Conservation (phyloP, 2,113 vertebrate genomes). For the Phycodurus eques region DNA sequence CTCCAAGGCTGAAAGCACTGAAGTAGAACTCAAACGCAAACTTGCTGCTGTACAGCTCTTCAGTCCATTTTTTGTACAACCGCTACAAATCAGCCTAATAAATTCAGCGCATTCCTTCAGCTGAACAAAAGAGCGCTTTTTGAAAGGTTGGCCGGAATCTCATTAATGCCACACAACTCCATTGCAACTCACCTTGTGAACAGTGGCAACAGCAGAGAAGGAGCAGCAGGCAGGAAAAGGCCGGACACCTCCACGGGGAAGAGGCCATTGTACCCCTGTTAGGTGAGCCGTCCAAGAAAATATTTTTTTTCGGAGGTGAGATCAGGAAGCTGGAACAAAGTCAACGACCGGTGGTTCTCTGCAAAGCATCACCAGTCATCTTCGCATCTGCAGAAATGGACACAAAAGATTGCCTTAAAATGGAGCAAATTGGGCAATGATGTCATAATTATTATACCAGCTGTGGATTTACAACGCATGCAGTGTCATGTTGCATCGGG, state of each 20-base stretch:
- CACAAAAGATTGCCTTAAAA: slow-evolving; percentile 14
- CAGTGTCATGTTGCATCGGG: not conserved
- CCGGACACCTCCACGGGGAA: slow-evolving; percentile 61
- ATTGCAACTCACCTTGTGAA: slow-evolving; percentile 70
- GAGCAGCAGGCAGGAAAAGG: slow-evolving; percentile 61
- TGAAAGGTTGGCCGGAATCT: slow-evolving; percentile 35
- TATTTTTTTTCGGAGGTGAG: slow-evolving; percentile 22
- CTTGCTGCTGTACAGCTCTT: slow-evolving; percentile 31
- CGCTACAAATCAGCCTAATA: slow-evolving; percentile 31
- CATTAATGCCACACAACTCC: slow-evolving; percentile 27
- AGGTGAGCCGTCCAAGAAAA: slow-evolving; percentile 38
- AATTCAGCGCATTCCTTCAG: slow-evolving; percentile 45
- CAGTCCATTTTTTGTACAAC: slow-evolving; percentile 15
- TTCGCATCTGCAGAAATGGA: slow-evolving; percentile 59
- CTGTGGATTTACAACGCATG: not conserved
- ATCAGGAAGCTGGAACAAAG: slow-evolving; percentile 35
- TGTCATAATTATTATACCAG: not conserved
- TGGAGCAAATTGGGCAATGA: not conserved
- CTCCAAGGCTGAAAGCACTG: slow-evolving; percentile 42
- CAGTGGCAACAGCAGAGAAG: slow-evolving; percentile 57
- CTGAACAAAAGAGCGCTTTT: slow-evolving; percentile 43
- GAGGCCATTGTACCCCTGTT: slow-evolving; percentile 63
- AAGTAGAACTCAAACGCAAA: slow-evolving; percentile 26
- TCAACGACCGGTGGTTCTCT: slow-evolving; percentile 62
- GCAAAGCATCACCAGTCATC: slow-evolving; percentile 59